Base-by-base conservation (phyloP, 2,113 vertebrate genomes). In the Anser brachyrhynchus region DNA sequence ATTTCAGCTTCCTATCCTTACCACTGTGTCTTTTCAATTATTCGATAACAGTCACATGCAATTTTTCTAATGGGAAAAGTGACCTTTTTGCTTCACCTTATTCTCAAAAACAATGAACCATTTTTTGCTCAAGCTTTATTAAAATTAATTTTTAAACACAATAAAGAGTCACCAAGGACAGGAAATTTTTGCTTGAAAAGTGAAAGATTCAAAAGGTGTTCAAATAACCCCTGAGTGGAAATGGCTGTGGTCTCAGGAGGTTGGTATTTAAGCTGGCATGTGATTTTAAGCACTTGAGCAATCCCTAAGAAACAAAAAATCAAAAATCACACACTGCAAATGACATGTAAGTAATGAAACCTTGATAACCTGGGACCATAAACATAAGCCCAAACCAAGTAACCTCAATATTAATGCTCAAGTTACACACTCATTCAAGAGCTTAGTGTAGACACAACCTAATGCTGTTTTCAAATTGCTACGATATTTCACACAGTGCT, bases 201-300 rank as follows among this genome's bases (percentile, higher is more conserved):
- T 13, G 57, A 84, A 88, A 82, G 86, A 90, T 89, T 59, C 49
- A 82, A 58, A 87, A 94, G 83, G 54, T 87, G 55, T 64, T 84
- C 54, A 87, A 91, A 95, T 86, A 93, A 88, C 16, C 31, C 44
- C 29, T 58, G 28, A 79, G 54, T 3, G 1, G 43, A 95, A 94
- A 89, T 12, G 83, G 16, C 46, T 51, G 72, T 54, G 35, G 52
- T 61, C 77, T 89, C 70, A 61, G 54, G 73, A 79, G 67, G 58
- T 20, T 79, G 73, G 80, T 87, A 94, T 89, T 95, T 89, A 94
- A 92, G 55, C 73, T 82, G 54, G 77, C 86, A 91, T 62, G 54
- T 89, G 86, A 95, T 87, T 94, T 94, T 84, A 96, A 89, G 65
- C 65, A 57, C 49, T 72, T 87, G 29, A 94, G 52, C 91, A 93